Conservation (phyloP, 2,888 invertebrate genomes). For the Lasioglossum vierecki region DNA sequence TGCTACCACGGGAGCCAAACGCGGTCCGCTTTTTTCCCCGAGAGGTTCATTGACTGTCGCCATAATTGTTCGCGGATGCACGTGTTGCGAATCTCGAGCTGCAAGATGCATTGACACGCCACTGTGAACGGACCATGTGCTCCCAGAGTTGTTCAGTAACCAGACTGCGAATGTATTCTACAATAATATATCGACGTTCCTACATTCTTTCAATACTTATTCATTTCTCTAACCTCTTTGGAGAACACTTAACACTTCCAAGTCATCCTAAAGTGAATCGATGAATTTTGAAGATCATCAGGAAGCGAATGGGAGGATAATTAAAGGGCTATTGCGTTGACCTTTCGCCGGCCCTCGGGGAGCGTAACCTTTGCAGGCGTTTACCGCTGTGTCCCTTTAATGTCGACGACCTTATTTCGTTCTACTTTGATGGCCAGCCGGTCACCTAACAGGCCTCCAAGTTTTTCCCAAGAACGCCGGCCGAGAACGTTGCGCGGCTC, state of each 20-base stretch:
- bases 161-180: not conserved
- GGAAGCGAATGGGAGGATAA: conserved; percentile 10
- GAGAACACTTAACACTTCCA: not conserved
- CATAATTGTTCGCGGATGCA: not conserved
- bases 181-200: no score
- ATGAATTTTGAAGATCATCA: not conserved
- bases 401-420: conserved; percentile 43
- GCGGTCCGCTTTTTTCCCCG: not conserved
- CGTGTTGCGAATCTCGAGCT: not conserved
- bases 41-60: not conserved
- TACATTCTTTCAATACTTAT: no score
- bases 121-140: not conserved
- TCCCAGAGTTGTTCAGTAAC: not conserved
- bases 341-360: conserved; percentile 63
- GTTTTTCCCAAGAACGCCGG: not conserved
- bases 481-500: not conserved
- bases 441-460: not conserved
- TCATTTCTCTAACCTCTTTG: not conserved
- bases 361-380: conserved; percentile 55
- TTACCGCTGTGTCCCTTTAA: conserved; percentile 55
- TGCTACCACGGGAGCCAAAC: not conserved
- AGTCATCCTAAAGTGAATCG: not conserved
- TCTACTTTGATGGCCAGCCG: conserved; percentile 19
- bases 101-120: not conserved
- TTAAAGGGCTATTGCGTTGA: conserved; percentile 58